These are phyloP conservation scores for Dryobotodes eremita DNA, from an alignment of 2,888 invertebrate genomes.

Conservation along the genomic window DNA sequence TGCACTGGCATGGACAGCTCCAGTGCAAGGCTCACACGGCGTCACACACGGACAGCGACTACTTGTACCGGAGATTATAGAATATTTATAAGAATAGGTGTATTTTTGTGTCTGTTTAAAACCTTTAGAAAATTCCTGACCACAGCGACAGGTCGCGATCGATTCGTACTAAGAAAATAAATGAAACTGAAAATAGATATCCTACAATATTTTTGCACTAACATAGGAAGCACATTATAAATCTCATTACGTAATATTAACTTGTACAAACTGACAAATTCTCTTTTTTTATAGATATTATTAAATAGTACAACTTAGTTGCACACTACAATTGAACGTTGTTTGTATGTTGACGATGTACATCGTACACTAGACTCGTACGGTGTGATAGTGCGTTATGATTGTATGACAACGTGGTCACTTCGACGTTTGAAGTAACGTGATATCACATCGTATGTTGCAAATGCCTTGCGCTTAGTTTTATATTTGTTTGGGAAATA, in stretches of 20 bases:
- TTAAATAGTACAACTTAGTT: conserved; percentile 67
- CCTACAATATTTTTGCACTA: conserved; percentile 74
- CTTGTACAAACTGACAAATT: conserved; percentile 76
- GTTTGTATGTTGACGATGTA: conserved; percentile 24
- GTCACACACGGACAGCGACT: conserved; percentile 41
- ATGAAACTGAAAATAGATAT: conserved; percentile 64
- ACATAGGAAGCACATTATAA: conserved; percentile 71
- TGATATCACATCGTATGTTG: conserved; percentile 10
- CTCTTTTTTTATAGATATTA: conserved; percentile 66
- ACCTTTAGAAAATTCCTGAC: conserved; percentile 34
- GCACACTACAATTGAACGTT: conserved; percentile 44
- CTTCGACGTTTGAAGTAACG: neutral
- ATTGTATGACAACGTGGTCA: neutral
- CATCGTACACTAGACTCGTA: neutral
- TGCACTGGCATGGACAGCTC: conserved; percentile 33
- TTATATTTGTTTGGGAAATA: conserved; percentile 32
- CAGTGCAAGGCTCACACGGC: conserved; percentile 16
- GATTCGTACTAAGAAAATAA: conserved; percentile 61
- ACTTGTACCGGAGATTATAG: conserved; percentile 47
- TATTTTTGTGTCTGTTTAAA: conserved; percentile 63
- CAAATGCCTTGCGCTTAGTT: conserved; percentile 26
- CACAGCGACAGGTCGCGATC: conserved; percentile 47
- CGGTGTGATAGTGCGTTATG: conserved; percentile 15
- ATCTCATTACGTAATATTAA: conserved; percentile 73
- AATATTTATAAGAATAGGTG: conserved; percentile 59